Base-by-base conservation (phyloP, 2,888 invertebrate genomes). In the Perizoma affinitatum region DNA sequence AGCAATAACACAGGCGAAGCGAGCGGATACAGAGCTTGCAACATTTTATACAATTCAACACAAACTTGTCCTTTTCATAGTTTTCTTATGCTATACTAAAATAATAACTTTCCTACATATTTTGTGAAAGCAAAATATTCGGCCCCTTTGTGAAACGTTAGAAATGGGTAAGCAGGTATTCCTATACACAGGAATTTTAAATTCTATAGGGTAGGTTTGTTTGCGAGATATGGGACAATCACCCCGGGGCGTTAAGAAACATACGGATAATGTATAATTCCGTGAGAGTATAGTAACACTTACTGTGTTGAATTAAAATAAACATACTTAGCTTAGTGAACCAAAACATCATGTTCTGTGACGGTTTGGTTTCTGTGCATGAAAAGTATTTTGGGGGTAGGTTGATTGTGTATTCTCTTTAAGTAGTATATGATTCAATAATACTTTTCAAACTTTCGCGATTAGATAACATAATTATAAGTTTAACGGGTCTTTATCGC, bases 221-320 rank as follows among this genome's bases (percentile, higher is more conserved):
- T 71, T 48, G 42, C 49, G 34, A 72, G 64, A 68, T 66, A 57
- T 49, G 61, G 79, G 73, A 67, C 73, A 65, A 66, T 75, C 76
- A 78, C 74, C 78, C 68, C 73, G 58, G 65, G 1, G 22, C 54
- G 70, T 68, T 78, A 83, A 83, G 87, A 83, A 82, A 83, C 82
- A 82, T 74, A 79, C 80, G 79, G 86, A 86, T 86, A 84, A 89
- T 90, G 88, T 89, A 84, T 86, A 80, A 90, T 91, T 90, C 89
- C 74, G 84, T 90, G 86, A 84, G 84, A 85, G 82, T 84, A 84
- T 79, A 82, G 80, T 81, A 82, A 83, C 82, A 77, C 80, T 84
- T 76, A 81, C 75, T 78, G 78, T 72, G 66, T 78, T 81, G 87
- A 85, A 86, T 86, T 78, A 57, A 75, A 82, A 86, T 1, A 22